Evolutionary conservation across 2,113 vertebrate genomes (phyloP), one percentile per base, ranked within the genome.

Genomic region (Haemorhous mexicanus): DNA sequence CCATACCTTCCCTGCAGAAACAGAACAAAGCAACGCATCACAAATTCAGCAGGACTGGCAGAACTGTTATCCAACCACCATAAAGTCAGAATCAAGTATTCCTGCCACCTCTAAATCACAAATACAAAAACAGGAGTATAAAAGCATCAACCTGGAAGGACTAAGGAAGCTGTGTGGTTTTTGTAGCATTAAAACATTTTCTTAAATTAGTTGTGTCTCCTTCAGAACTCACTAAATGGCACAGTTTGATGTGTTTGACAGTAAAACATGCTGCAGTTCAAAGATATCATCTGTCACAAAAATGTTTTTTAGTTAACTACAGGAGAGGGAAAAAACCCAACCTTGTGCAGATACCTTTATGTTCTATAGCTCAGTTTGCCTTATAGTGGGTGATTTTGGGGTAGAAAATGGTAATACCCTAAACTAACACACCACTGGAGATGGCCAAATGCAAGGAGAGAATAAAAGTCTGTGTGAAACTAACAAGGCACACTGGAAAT

Each of bases 1-100:
- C 99, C 99, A 99, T 99, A 95, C 99, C 98, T 94, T 99, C 99
- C 67, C 98, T 98, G 96, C 80, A 94, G 96, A 97, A 93, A 97
- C 79, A 97, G 84, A 94, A 95, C 39, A 97, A 76, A 97, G 90
- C 23, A 86, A 69, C 24, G 33, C 11, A 78, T 91, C 77, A 95
- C 43, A 81, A 78, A 84, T 58, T 9, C 76, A 91, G 61, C 27
- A 79, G 50, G 21, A 76, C 80, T 19, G 68, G 30, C 41, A 61
- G 49, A 63, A 52, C 37, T 37, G 16, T 26, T 61, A 90, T 4
- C 68, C 84, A 85, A 55, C 53, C 27, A 69, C 17, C 33, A 72
- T 6, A 24, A 79, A 88, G 62, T 63, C 13, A 67, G 44, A 68
- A 87, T 67, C 23, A 77, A 90, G 17, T 6, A 73, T 39, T 67